phyloP scores from a whole-genome alignment of 2,797 vertebrate species.

The Brotogeris chrysoptera region DNA sequence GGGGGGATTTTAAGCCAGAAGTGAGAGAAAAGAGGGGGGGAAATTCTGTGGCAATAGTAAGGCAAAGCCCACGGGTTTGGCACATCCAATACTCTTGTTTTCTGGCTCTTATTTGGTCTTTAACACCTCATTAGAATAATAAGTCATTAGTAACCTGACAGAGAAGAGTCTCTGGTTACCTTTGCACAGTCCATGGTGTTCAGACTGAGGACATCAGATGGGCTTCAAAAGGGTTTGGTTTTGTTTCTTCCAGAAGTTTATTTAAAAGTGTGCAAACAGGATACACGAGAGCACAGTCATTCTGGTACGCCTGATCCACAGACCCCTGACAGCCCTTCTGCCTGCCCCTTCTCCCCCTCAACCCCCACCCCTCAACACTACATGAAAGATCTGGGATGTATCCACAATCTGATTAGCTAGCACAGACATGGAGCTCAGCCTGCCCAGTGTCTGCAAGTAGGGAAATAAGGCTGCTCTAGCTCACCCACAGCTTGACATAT shows the following conservation, averaged over 20 bases:
- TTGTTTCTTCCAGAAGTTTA: slow-evolving; percentile 53
- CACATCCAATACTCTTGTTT: neutral
- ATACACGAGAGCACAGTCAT: slow-evolving; percentile 22
- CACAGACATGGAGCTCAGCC: slow-evolving; percentile 37
- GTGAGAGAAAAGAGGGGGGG: neutral
- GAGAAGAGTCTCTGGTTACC: neutral
- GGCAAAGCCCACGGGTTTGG: neutral
- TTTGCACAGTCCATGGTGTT: neutral
- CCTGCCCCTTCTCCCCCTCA: neutral
- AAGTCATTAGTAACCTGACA: neutral
- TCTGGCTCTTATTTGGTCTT: neutral
- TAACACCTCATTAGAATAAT: neutral
- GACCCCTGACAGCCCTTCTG: neutral
- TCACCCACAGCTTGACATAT: slow-evolving; percentile 68
- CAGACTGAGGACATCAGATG: neutral
- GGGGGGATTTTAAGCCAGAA: neutral
- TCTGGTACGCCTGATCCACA: slow-evolving; percentile 17
- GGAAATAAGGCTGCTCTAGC: slow-evolving; percentile 60
- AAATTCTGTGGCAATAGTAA: neutral
- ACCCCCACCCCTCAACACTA: neutral
- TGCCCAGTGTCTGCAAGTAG: slow-evolving; percentile 35
- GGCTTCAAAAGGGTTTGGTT: neutral
- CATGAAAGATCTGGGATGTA: neutral
- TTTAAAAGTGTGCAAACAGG: slow-evolving; percentile 54
- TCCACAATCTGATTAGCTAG: slow-evolving; percentile 18